Percentiles rank a stretch among this genome's conserved stretches.
phyloP scores from a whole-genome alignment of 2,888 invertebrate genomes.

The Pristionchus japonicus region DNA sequence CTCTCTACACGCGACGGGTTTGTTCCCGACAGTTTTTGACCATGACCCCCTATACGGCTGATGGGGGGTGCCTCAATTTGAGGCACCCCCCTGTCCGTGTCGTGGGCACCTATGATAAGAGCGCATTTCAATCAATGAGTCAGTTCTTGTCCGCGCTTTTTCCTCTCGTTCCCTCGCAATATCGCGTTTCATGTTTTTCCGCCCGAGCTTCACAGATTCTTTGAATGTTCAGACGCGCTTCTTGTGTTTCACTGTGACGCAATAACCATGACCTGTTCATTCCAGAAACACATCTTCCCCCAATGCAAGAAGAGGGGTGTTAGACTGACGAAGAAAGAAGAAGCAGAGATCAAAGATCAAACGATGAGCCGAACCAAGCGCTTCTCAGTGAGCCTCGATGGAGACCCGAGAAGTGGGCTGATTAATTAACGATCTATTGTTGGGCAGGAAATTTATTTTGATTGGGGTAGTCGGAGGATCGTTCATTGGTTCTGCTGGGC shows the following conservation, averaged over 20 bases:
- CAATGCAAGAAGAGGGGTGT: slow-evolving; percentile 33
- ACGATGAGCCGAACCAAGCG: background rate
- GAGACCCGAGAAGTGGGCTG: background rate
- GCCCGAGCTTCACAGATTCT: background rate
- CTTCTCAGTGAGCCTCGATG: slow-evolving; percentile 10
- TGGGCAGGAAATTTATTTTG: no score
- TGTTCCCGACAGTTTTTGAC: no score
- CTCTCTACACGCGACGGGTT: no score
- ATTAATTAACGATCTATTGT: background rate
- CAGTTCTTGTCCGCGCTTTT: background rate
- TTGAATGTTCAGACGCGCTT: background rate
- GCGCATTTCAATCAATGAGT: background rate
- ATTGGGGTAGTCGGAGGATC: no score
- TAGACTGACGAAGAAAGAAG: slow-evolving; percentile 30
- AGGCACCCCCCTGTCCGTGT: no score
- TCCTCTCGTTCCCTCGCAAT: background rate
- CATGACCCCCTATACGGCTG: no score
- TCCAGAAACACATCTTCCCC: slow-evolving; percentile 33
- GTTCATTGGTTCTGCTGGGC: background rate
- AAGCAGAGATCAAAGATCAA: slow-evolving; percentile 16
- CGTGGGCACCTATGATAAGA: no score
- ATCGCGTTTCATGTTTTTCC: slow-evolving; percentile 25
- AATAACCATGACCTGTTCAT: background rate
- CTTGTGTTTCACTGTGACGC: background rate
- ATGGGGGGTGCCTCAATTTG: no score